A percentile compares a stretch with the other conserved stretches of the same genome.
phyloP scores from a whole-genome alignment of 2,113 vertebrate species.

The Anthoscopus minutus region DNA sequence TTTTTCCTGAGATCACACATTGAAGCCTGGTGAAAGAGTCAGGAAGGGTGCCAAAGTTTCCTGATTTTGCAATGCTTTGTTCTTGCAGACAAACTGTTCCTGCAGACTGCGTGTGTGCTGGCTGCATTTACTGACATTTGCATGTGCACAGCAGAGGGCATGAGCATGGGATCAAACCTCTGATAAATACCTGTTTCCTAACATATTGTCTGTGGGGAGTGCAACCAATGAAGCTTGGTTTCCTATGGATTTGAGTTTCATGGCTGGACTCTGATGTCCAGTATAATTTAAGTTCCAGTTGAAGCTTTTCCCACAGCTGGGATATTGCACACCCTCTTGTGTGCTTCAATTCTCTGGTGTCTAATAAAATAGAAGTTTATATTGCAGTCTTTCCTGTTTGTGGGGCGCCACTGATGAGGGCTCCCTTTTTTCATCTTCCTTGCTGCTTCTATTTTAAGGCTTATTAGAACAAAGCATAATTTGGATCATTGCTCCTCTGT shows the following conservation, averaged over 20 bases:
- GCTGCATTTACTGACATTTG: not conserved
- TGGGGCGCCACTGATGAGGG: not conserved
- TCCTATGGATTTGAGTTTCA: not conserved
- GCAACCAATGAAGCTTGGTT: not conserved
- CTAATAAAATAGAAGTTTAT: not conserved
- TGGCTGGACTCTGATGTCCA: not conserved
- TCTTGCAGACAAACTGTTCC: not conserved
- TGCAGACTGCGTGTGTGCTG: not conserved
- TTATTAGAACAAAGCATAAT: not conserved
- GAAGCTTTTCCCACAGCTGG: constrained; percentile 10
- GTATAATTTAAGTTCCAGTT: not conserved
- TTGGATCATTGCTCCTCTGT: not conserved
- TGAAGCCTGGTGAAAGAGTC: not conserved
- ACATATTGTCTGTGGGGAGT: not conserved
- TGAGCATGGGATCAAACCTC: not conserved
- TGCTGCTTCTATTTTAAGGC: not conserved
- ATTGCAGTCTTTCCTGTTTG: not conserved
- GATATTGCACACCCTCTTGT: not conserved
- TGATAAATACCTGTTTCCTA: not conserved
- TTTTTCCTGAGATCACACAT: not conserved
- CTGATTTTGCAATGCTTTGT: not conserved
- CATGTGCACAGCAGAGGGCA: not conserved
- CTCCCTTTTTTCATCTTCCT: not conserved
- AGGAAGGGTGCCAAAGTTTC: not conserved
- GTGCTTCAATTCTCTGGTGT: not conserved